These are phyloP conservation scores for Cylas formicarius DNA, from an alignment of 1,140 invertebrate genomes.

Conservation along the genomic window DNA sequence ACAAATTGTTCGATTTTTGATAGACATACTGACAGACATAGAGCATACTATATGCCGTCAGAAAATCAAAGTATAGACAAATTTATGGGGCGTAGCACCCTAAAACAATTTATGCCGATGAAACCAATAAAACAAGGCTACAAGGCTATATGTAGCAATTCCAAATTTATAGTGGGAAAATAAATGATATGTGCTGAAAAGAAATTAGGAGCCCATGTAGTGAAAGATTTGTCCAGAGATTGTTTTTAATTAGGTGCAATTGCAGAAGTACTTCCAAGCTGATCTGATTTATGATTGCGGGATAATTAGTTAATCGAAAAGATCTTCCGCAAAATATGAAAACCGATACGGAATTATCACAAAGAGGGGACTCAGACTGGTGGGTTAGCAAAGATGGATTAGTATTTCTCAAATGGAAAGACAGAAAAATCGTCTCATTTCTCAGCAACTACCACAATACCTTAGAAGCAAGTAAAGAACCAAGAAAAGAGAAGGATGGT, in stretches of 20 bases:
- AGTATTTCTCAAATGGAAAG: constrained; percentile 40
- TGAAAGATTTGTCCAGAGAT: too few relatives aligned
- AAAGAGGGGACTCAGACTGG: constrained; percentile 37
- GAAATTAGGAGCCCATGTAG: too few relatives aligned
- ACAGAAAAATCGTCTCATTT: constrained; percentile 40
- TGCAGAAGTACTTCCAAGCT: constrained; percentile 27
- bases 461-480: constrained; percentile 28
- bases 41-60: too few relatives aligned
- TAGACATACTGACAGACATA: too few relatives aligned
- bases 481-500: constrained; percentile 35
- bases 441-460: constrained; percentile 39
- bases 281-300: constrained; percentile 33
- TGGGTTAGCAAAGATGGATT: constrained; percentile 35
- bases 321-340: constrained; percentile 28
- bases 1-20: too few relatives aligned
- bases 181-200: too few relatives aligned
- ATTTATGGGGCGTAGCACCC: too few relatives aligned
- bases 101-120: too few relatives aligned
- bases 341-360: constrained; percentile 34
- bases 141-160: too few relatives aligned
- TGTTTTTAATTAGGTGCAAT: constrained; percentile 35
- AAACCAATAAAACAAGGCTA: too few relatives aligned
- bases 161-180: too few relatives aligned
- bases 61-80: too few relatives aligned
- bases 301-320: constrained; percentile 36